Percentiles rank a stretch among this genome's conserved stretches.
phyloP scores from a whole-genome alignment of 2,113 vertebrate genomes.

The Myiozetetes cayanensis region DNA sequence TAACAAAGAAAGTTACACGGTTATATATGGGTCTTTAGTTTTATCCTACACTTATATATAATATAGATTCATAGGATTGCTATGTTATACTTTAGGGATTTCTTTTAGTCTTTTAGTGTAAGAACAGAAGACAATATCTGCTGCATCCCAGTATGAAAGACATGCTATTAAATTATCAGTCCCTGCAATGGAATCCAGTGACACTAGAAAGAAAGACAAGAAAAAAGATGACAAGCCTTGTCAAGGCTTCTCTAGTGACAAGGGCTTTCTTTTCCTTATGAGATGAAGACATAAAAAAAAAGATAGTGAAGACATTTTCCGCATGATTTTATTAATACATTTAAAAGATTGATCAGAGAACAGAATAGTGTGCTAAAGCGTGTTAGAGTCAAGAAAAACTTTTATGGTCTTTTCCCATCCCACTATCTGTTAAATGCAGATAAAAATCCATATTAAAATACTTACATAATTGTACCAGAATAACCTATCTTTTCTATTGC shows the following conservation, averaged over 20 bases:
- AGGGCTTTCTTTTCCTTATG: neutral
- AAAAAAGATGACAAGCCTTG: slow-evolving; percentile 23
- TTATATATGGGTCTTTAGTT: neutral
- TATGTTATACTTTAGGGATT: neutral
- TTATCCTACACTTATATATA: neutral
- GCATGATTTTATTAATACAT: neutral
- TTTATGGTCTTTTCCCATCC: neutral
- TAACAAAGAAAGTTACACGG: neutral
- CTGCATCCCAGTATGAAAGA: neutral
- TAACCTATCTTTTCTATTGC: neutral
- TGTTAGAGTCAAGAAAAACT: neutral
- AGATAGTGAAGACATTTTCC: neutral
- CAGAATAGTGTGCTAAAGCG: neutral
- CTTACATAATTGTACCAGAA: neutral
- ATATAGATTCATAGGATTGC: neutral
- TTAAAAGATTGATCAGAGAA: slow-evolving; percentile 11
- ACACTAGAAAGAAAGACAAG: slow-evolving; percentile 2
- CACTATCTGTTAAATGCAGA: neutral
- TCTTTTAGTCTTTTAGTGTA: neutral
- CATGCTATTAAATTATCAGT: slow-evolving; percentile 22
- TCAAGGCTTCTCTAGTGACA: slow-evolving; percentile 27
- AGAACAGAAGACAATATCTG: neutral
- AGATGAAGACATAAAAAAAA: slow-evolving; percentile 2
- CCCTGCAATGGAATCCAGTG: neutral
- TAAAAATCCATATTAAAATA: neutral